phyloP scores from a whole-genome alignment of 2,888 invertebrate species.

The Cheilosia vernalis region DNA sequence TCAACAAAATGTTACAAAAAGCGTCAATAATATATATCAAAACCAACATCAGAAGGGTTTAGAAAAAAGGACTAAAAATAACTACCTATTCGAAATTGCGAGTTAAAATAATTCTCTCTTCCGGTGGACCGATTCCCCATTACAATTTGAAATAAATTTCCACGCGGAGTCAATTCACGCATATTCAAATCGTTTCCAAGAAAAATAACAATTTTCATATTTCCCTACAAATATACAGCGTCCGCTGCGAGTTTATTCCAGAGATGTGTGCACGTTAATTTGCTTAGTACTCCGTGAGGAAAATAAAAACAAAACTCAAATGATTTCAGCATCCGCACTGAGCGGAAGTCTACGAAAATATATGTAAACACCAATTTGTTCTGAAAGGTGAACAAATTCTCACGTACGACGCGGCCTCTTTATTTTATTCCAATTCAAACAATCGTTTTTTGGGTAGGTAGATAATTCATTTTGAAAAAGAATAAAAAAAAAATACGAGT shows the following conservation, averaged over 20 bases:
- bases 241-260: conserved; percentile 30
- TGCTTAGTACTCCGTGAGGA: not conserved
- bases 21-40: too few species aligned
- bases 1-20: too few species aligned
- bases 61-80: too few species aligned
- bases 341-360: not conserved
- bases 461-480: conserved; percentile 41
- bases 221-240: not conserved
- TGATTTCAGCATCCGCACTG: conserved; percentile 8
- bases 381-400: conserved; percentile 31
- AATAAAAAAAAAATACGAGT: not conserved
- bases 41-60: too few species aligned
- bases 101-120: too few species aligned
- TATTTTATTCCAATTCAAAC: conserved; percentile 56
- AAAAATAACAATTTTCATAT: conserved; percentile 19
- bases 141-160: too few species aligned
- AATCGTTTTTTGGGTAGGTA: conserved; percentile 42
- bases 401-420: conserved; percentile 51
- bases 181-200: not conserved
- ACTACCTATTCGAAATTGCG: too few species aligned
- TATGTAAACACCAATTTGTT: conserved; percentile 26
- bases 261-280: conserved; percentile 25
- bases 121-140: too few species aligned
- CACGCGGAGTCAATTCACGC: too few species aligned
- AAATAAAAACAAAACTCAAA: conserved; percentile 23